Conservation (phyloP, 2,888 invertebrate species). For the Hyposoter didymator region DNA sequence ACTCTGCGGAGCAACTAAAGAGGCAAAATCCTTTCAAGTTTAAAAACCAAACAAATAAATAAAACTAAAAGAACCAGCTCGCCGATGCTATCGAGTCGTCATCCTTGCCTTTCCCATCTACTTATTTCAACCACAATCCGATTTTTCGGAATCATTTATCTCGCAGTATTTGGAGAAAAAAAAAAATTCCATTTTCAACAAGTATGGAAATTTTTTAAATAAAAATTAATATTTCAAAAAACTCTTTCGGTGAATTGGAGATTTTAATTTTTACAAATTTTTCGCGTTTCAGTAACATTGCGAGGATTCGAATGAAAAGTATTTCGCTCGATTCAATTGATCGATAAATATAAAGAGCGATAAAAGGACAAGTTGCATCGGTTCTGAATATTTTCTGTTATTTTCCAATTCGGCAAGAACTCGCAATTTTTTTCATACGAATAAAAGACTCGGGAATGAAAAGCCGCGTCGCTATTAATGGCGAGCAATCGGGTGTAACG, state of each 20-base stretch:
- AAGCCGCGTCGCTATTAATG: background rate
- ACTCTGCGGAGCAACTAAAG: background rate
- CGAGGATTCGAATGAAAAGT: background rate
- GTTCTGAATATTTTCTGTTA: too few relatives aligned
- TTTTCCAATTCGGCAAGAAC: background rate
- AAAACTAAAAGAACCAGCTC: background rate
- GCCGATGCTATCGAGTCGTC: background rate
- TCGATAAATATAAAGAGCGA: background rate
- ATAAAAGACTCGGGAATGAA: too few relatives aligned
- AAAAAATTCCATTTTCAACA: too few relatives aligned
- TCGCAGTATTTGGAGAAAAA: too few relatives aligned
- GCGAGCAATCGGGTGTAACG: conserved; percentile 10
- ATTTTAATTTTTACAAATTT: background rate
- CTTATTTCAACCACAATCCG: too few relatives aligned
- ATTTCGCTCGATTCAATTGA: background rate
- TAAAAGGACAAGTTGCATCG: background rate
- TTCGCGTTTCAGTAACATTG: background rate
- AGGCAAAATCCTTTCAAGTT: background rate
- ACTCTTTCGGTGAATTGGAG: background rate
- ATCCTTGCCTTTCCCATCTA: too few relatives aligned
- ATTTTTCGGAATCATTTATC: too few relatives aligned
- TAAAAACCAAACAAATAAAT: background rate
- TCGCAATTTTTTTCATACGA: background rate
- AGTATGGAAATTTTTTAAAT: too few relatives aligned
- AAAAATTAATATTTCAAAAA: background rate